Percentiles rank a stretch among this genome's conserved stretches.
phyloP scores from a whole-genome alignment of 2,888 invertebrate genomes.

The Gerosis bhagava region DNA sequence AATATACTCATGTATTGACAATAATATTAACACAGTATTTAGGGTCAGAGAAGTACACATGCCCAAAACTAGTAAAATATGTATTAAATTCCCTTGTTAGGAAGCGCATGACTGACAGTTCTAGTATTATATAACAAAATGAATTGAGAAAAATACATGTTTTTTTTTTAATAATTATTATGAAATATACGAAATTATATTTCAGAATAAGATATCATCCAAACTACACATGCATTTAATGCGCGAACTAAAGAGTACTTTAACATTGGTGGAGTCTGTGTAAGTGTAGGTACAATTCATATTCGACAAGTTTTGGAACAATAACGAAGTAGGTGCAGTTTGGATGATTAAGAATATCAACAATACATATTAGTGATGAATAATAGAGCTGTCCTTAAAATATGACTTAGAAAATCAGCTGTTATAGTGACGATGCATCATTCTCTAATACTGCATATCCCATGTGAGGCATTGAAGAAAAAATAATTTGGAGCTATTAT shows the following conservation, averaged over 20 bases:
- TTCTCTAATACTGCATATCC: slow-evolving; percentile 81
- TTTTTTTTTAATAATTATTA: slow-evolving; percentile 59
- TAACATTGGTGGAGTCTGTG: no score
- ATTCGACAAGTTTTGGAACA: no score
- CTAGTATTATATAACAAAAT: slow-evolving; percentile 66
- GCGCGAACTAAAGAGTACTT: no score
- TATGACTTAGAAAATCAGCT: slow-evolving; percentile 79
- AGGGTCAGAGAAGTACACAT: slow-evolving; percentile 77
- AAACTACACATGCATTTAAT: slow-evolving; percentile 68
- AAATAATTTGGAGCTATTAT: slow-evolving; percentile 75
- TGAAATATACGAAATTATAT: slow-evolving; percentile 56
- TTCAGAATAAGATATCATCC: slow-evolving; percentile 71
- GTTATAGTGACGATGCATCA: slow-evolving; percentile 81
- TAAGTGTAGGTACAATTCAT: no score
- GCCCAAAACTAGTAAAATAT: slow-evolving; percentile 76
- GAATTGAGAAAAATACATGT: slow-evolving; percentile 59
- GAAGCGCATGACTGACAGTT: slow-evolving; percentile 74
- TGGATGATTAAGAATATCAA: slow-evolving; percentile 67
- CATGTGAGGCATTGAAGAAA: slow-evolving; percentile 79
- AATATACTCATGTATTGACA: slow-evolving; percentile 58
- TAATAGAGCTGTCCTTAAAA: slow-evolving; percentile 81
- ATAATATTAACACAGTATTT: slow-evolving; percentile 60
- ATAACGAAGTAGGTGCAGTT: slow-evolving; percentile 54
- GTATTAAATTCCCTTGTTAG: slow-evolving; percentile 75
- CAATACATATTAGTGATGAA: slow-evolving; percentile 72